Evolutionary conservation across 2,113 vertebrate genomes (phyloP).

Genomic region (Nibea coibor): DNA sequence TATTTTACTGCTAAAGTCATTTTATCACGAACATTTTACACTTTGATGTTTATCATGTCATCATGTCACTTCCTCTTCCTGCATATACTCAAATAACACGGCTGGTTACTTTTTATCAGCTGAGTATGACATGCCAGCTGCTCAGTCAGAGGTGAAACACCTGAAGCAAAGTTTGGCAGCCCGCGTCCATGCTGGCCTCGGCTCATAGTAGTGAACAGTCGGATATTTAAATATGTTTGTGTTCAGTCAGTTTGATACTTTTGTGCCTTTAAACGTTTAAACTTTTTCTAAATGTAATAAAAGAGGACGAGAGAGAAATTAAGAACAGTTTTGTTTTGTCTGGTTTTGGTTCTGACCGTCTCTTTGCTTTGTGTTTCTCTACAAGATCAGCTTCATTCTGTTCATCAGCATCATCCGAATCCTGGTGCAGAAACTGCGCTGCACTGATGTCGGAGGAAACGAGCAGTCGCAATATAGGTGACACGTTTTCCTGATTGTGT

Average conservation of each 20-base stretch:
- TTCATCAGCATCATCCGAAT: conserved; percentile 97
- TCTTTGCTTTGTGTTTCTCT: conserved; percentile 15
- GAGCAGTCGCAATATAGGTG: conserved; percentile 81
- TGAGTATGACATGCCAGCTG: neutral
- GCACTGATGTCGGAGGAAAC: conserved; percentile 92
- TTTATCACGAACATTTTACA: too few relatives aligned
- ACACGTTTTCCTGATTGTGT: too few relatives aligned
- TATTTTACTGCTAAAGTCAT: neutral
- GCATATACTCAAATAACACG: neutral
- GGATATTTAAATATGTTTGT: too few relatives aligned
- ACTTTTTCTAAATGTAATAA: neutral
- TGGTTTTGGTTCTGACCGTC: neutral
- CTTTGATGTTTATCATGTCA: too few relatives aligned
- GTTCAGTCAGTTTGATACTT: too few relatives aligned
- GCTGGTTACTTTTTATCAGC: neutral
- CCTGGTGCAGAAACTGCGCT: conserved; percentile 96
- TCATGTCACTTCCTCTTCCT: neutral
- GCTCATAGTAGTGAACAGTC: neutral
- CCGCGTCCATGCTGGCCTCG: too few relatives aligned
- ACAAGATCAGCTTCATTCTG: conserved; percentile 93
- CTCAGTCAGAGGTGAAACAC: neutral
- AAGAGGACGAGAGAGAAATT: too few relatives aligned
- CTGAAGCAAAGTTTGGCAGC: neutral
- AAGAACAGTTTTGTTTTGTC: too few relatives aligned
- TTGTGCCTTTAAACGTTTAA: neutral